Percentiles rank a stretch among this genome's conserved stretches.
These are phyloP conservation scores for Cydia fagiglandana DNA, from an alignment of 1,140 invertebrate genomes.

Conservation along the genomic window DNA sequence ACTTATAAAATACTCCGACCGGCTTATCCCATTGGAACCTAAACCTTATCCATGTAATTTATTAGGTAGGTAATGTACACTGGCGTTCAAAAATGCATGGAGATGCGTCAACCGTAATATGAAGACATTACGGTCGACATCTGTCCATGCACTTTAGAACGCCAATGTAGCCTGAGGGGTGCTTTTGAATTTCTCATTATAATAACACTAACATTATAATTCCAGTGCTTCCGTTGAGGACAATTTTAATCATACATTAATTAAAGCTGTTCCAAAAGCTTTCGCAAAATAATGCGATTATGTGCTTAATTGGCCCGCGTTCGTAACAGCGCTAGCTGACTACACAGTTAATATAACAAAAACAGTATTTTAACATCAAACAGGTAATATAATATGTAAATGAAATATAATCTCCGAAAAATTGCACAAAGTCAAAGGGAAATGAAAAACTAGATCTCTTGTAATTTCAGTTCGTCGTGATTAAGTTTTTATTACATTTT, in stretches of 20 bases:
- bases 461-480: too few species aligned
- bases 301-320: constrained; percentile 8
- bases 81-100: too few species aligned
- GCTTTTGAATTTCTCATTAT: not conserved
- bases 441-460: too few species aligned
- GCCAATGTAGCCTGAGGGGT: not conserved
- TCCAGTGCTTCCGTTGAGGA: not conserved
- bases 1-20: too few species aligned
- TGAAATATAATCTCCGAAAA: too few species aligned
- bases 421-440: too few species aligned
- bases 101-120: too few species aligned
- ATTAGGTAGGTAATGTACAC: not conserved
- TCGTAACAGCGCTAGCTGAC: not conserved
- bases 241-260: not conserved
- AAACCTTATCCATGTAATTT: too few species aligned
- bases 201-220: not conserved
- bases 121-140: too few species aligned
- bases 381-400: too few species aligned
- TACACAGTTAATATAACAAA: not conserved
- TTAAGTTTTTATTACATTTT: too few species aligned
- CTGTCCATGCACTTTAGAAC: too few species aligned
- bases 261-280: constrained; percentile 4
- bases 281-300: not conserved
- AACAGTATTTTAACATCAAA: not conserved
- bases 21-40: not conserved